A percentile compares a stretch with the other conserved stretches of the same genome.
These are phyloP conservation scores for Trematocara nigrifrons DNA, from an alignment of 2,113 vertebrate species.

Conservation along the genomic window DNA sequence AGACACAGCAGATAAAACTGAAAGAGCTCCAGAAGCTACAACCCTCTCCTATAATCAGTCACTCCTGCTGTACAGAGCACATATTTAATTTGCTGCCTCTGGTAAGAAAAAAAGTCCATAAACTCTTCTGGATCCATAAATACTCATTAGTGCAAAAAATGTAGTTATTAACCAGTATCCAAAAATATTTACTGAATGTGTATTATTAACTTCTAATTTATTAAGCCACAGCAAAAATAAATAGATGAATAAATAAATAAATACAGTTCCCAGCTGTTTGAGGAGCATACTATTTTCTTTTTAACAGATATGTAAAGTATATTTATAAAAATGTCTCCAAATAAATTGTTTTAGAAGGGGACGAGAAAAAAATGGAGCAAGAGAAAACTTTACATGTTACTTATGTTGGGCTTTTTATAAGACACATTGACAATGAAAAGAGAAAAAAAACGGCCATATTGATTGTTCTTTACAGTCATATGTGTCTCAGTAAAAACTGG, in stretches of 20 bases:
- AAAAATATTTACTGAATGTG: background rate
- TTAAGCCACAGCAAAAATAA: background rate
- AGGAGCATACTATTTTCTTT: background rate
- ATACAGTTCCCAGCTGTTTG: background rate
- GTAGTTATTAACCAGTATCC: background rate
- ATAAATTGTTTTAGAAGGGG: background rate
- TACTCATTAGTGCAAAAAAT: background rate
- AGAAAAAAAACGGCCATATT: background rate
- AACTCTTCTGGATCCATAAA: background rate
- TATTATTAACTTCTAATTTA: background rate
- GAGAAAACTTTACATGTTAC: background rate
- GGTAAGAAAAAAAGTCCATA: background rate
- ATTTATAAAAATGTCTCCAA: background rate
- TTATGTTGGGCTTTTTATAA: background rate
- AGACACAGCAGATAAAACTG: background rate
- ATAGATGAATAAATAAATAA: background rate
- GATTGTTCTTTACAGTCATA: background rate
- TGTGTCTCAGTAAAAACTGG: background rate
- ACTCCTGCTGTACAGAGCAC: background rate
- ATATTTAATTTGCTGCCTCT: background rate
- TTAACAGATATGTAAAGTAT: background rate
- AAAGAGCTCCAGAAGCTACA: background rate
- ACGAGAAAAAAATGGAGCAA: background rate
- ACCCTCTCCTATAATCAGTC: background rate
- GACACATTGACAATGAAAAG: background rate